Percentiles rank a stretch among this genome's conserved stretches.
phyloP scores from a whole-genome alignment of 2,888 invertebrate genomes.

The Caenorhabditis macrosperma region DNA sequence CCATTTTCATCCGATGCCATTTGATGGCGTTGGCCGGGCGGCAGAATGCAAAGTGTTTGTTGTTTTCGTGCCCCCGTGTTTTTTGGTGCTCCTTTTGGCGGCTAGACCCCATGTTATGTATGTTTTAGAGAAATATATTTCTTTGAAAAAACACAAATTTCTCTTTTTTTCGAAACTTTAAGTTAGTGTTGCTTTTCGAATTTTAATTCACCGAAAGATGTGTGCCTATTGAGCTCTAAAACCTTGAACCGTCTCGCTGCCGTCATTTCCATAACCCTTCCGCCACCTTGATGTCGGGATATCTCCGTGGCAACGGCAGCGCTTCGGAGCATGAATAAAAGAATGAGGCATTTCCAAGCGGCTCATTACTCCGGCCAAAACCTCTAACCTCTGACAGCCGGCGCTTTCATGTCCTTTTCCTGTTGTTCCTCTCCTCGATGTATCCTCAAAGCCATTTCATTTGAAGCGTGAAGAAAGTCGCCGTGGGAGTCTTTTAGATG shows the following conservation, averaged over 20 bases:
- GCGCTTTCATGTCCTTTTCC: slow-evolving; percentile 2
- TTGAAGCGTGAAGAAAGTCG: slow-evolving; percentile 41
- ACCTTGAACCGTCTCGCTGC: not conserved
- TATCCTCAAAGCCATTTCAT: slow-evolving; percentile 1
- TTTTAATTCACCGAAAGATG: too few species aligned
- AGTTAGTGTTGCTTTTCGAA: too few species aligned
- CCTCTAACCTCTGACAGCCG: slow-evolving; percentile 7
- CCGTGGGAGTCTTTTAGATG: slow-evolving; percentile 40
- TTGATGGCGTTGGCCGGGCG: not conserved
- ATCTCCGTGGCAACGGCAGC: slow-evolving; percentile 1
- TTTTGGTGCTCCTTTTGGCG: not conserved
- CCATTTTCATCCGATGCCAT: not conserved
- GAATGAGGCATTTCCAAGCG: not conserved
- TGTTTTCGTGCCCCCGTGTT: not conserved
- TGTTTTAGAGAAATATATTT: not conserved
- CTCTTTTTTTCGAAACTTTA: too few species aligned
- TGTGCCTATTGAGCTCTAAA: too few species aligned
- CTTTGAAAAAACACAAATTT: not conserved
- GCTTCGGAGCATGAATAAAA: not conserved
- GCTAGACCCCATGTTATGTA: not conserved
- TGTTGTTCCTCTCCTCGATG: too few species aligned
- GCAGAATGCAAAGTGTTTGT: slow-evolving; percentile 13
- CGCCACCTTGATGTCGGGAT: not conserved
- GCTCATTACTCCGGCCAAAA: not conserved
- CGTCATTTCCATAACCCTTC: not conserved